Evolutionary conservation across 2,113 vertebrate species (phyloP), one percentile per base, ranked within the genome.

Genomic region (Brienomyrus longianalis): DNA sequence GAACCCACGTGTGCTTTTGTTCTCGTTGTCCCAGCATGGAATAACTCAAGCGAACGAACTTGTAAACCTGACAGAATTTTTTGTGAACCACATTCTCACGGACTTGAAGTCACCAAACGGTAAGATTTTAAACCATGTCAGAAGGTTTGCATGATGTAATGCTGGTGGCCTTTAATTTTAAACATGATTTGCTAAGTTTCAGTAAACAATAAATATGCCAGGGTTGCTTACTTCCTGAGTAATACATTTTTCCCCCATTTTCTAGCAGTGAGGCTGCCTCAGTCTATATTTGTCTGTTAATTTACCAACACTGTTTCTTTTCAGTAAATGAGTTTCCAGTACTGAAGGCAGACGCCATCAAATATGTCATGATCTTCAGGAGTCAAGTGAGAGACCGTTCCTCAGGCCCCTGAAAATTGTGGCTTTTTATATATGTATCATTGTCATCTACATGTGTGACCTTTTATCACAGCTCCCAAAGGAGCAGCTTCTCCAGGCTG

Each of bases 301-400:
- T 66, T n/a, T 13, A 39, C 35, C 74, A 13, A 70, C 10, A 80
- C 2, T 54, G 91, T 92, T 6, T 93, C 90, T 27, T 94, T 94
- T 85, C 92, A 99, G 98, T 99, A 90, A 99, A 99, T 91, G 98
- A 99, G 94, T 99, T 98, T 94, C 98, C 98, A 88, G 98, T 99
- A 86, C 95, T 99, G 92, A 99, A 99, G 95, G 97, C 98, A 90
- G 98, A 99, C 93, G 98, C 98, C 87, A 98, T 99, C 92, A 99
- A 99, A 92, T 99, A 99, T 51, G 97, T 99, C 70, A 99, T 99
- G 98, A 99, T 99, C 95, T 99, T 99, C 95, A 97, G 98, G 93
- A 99, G 97, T 93, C 98, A 99, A 95, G 98, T 99, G 96, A 94
- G 94, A 19, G 1, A 21, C 6, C 1, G 11, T 80, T 80, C 35